Conservation (phyloP, 2,113 vertebrate species). For the Gymnogyps californianus region DNA sequence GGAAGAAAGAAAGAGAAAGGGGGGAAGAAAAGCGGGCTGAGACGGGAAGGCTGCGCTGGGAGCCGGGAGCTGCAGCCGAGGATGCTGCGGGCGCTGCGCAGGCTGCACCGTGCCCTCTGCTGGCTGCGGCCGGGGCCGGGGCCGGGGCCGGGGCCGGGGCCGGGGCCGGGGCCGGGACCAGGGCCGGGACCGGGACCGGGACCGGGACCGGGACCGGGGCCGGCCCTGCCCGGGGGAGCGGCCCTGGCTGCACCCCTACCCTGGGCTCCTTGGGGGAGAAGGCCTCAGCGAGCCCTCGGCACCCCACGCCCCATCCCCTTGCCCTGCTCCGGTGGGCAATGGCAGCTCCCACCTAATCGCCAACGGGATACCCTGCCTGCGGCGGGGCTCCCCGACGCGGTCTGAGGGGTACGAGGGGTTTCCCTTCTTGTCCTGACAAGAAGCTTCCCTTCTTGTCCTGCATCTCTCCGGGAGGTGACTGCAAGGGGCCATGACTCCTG, state of each 20-base stretch:
- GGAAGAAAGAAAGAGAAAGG: background rate
- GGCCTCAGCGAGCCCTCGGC: fast-evolving
- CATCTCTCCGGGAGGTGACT: background rate
- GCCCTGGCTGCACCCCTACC: background rate
- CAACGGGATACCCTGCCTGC: background rate
- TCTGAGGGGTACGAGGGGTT: fast-evolving
- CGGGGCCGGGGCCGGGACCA: too few species aligned
- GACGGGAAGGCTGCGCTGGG: background rate
- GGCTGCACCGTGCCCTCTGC: conserved; percentile 56
- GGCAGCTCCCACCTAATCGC: fast-evolving
- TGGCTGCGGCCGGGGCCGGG: background rate
- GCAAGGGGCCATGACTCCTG: fast-evolving
- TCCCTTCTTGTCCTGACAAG: background rate
- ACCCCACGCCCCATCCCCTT: fast-evolving
- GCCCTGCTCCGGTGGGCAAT: fast-evolving
- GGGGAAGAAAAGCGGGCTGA: background rate
- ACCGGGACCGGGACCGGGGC: background rate
- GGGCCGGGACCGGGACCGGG: too few species aligned
- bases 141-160: too few species aligned
- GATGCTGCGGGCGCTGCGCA: background rate
- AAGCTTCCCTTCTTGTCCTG: background rate
- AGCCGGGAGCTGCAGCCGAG: background rate
- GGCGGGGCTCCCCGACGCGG: fast-evolving
- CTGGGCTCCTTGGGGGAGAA: background rate
- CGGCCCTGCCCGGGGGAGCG: background rate